These are phyloP conservation scores for Lepidochrysops patricia DNA, from an alignment of 2,888 invertebrate genomes.

Conservation along the genomic window DNA sequence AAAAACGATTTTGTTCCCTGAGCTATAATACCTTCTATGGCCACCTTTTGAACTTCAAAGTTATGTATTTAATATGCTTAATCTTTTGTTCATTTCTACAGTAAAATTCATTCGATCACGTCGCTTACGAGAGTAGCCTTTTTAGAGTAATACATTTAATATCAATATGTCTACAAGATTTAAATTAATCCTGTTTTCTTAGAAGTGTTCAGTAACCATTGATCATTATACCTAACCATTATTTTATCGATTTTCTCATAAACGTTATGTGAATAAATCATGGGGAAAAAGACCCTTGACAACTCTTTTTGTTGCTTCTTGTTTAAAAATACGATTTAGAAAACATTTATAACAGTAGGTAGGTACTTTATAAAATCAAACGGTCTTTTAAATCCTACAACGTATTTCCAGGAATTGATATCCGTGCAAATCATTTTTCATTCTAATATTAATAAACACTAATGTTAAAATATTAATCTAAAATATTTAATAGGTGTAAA, in stretches of 20 bases:
- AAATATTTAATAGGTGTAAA: too few relatives aligned
- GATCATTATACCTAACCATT: too few relatives aligned
- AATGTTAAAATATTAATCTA: too few relatives aligned
- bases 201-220: background rate
- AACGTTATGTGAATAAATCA: background rate
- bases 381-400: too few relatives aligned
- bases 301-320: too few relatives aligned
- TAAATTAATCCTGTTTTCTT: background rate
- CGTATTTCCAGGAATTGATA: too few relatives aligned
- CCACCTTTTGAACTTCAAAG: conserved; percentile 54
- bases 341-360: too few relatives aligned
- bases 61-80: conserved; percentile 29
- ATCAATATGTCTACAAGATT: background rate
- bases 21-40: conserved; percentile 53
- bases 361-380: too few relatives aligned
- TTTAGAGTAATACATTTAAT: background rate
- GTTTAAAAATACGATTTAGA: too few relatives aligned
- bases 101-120: conserved; percentile 27
- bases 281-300: too few relatives aligned
- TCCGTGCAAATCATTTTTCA: too few relatives aligned
- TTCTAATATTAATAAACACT: too few relatives aligned
- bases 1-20: conserved; percentile 57
- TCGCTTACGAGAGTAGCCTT: conserved; percentile 11
- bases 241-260: background rate
- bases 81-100: conserved; percentile 33